These are phyloP conservation scores for Anastrepha obliqua DNA, from an alignment of 1,140 invertebrate genomes.

Conservation along the genomic window DNA sequence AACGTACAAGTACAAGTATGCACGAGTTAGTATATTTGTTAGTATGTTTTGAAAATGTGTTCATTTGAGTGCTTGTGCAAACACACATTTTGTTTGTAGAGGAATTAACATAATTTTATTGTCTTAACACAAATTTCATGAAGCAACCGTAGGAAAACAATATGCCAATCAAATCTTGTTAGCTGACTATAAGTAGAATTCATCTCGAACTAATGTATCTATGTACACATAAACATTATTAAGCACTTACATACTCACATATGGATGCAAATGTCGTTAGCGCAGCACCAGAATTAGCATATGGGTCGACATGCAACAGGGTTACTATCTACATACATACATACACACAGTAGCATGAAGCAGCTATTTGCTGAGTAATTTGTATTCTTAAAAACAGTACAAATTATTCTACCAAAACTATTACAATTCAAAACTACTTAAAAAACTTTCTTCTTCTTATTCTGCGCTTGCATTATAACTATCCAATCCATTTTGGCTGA, in stretches of 20 bases:
- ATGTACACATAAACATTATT: background rate
- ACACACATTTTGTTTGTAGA: constrained; percentile 6
- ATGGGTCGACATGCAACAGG: background rate
- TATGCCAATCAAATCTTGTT: constrained; percentile 2
- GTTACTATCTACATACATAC: background rate
- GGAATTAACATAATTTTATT: constrained; percentile 39
- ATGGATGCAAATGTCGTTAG: background rate
- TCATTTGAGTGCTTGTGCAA: background rate
- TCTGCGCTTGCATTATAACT: no score
- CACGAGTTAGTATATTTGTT: background rate
- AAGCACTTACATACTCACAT: no score
- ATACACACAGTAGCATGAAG: background rate
- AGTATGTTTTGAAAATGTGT: constrained; percentile 23
- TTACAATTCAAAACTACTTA: no score
- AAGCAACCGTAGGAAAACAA: constrained; percentile 15
- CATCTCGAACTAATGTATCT: background rate
- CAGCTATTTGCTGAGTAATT: no score
- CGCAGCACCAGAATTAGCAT: background rate
- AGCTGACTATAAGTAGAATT: background rate
- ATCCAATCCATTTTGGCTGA: no score
- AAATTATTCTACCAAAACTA: no score
- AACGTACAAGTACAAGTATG: background rate
- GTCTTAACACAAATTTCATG: constrained; percentile 45
- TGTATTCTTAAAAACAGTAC: no score
- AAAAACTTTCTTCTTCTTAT: no score